Evolutionary conservation across 2,888 invertebrate genomes (phyloP).

Genomic region (Adela reaumurella): DNA sequence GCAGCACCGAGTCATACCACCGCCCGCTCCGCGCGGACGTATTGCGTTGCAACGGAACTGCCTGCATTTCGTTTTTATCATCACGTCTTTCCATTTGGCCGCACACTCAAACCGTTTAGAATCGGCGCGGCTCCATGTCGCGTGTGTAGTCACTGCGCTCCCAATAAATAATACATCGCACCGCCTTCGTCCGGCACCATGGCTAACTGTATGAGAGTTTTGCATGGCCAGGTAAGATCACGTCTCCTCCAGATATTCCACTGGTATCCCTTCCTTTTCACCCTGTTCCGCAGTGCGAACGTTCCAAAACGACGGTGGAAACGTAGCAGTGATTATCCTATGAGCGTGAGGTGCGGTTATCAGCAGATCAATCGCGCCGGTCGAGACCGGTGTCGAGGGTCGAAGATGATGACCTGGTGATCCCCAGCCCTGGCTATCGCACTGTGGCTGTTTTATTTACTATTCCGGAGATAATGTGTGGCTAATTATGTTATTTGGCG

Average conservation of each 20-base stretch:
- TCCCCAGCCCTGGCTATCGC: not conserved
- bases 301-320: too few species aligned
- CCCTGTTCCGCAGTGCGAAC: too few species aligned
- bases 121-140: not conserved
- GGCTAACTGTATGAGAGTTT: constrained; percentile 75
- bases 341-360: not conserved
- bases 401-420: not conserved
- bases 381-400: not conserved
- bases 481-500: too few species aligned
- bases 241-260: not conserved
- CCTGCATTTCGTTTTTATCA: too few species aligned
- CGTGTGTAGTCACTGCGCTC: not conserved
- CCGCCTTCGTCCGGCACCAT: constrained; percentile 40
- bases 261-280: too few species aligned
- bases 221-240: constrained; percentile 68
- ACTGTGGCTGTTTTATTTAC: too few species aligned
- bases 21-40: too few species aligned
- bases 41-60: too few species aligned
- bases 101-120: too few species aligned
- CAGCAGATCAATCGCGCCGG: not conserved
- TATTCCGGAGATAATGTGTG: too few species aligned
- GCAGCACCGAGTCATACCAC: too few species aligned
- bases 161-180: not conserved
- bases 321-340: not conserved
- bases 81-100: not conserved